phyloP scores from a whole-genome alignment of 37 sponge, comb jelly and placozoan species.

The Eunapius fragilis region DNA sequence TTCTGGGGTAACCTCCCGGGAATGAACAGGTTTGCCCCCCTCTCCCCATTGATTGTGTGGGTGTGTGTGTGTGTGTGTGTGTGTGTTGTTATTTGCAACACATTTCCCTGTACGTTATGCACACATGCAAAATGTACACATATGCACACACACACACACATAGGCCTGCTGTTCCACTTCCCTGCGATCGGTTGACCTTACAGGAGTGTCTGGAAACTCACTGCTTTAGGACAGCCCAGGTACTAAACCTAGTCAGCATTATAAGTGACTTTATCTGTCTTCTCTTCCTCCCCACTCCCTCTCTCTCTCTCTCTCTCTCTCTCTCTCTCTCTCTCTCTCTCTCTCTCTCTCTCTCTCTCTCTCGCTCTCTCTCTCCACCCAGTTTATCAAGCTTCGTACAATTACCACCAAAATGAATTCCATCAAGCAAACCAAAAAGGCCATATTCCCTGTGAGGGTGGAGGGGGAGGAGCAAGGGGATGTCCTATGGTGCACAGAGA shows the following conservation, averaged over 20 bases:
- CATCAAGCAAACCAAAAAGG: slow-evolving; percentile 85
- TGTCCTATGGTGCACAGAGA: slow-evolving; percentile 95
- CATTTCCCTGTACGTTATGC: neutral
- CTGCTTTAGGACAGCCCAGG: slow-evolving; percentile 80
- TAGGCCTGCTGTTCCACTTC: slow-evolving; percentile 59
- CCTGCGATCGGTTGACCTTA: slow-evolving; percentile 75
- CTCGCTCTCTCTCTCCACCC: neutral
- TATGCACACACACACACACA: neutral
- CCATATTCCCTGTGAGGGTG: slow-evolving; percentile 79
- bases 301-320: no score
- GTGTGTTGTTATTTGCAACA: neutral
- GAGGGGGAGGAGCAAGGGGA: slow-evolving; percentile 76
- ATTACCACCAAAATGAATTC: slow-evolving; percentile 92
- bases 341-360: neutral
- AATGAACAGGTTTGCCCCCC: slow-evolving; percentile 82
- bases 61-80: neutral
- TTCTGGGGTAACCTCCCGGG: slow-evolving; percentile 95
- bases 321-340: neutral
- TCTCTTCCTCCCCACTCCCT: neutral
- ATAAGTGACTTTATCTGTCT: neutral
- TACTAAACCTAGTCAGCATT: slow-evolving; percentile 13
- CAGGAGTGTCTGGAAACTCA: slow-evolving; percentile 88
- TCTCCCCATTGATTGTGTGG: neutral
- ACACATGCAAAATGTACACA: neutral
- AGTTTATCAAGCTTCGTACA: slow-evolving; percentile 33